Evolutionary conservation across 2,113 vertebrate genomes (phyloP).

Genomic region (Spea bombifrons): DNA sequence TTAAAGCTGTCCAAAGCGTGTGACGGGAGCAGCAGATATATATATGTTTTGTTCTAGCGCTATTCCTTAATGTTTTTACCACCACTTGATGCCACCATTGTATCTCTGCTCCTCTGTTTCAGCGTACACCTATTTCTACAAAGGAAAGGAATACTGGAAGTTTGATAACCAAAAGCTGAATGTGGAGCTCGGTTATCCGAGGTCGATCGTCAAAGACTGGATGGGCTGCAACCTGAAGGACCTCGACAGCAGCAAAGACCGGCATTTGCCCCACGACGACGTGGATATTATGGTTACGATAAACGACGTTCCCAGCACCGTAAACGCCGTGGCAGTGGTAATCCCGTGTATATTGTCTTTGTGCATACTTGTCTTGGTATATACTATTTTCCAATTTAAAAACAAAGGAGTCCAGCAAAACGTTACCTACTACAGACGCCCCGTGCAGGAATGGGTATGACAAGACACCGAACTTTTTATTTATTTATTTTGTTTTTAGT

Average conservation of each 20-base stretch:
- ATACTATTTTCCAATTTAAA: conserved; percentile 98
- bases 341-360: conserved; percentile 95
- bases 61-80: too few species aligned
- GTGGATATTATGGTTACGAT: conserved; percentile 98
- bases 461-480: conserved; percentile 54
- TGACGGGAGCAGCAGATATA: too few species aligned
- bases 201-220: conserved; percentile 95
- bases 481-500: conserved; percentile 49
- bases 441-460: conserved; percentile 99
- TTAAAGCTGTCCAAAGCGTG: too few species aligned
- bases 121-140: conserved; percentile 99
- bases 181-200: conserved; percentile 91
- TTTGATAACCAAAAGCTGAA: conserved; percentile 96
- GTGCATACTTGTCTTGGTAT: conserved; percentile 95
- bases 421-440: conserved; percentile 93
- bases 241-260: conserved; percentile 85
- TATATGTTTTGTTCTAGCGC: too few species aligned
- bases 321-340: conserved; percentile 95
- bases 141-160: conserved; percentile 97
- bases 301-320: conserved; percentile 87
- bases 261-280: conserved; percentile 83
- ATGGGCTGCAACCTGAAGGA: conserved; percentile 97
- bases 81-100: too few species aligned
- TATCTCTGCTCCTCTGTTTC: conserved; percentile 45
- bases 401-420: conserved; percentile 94